These are phyloP conservation scores for Acropternis orthonyx DNA, from an alignment of 2,797 vertebrate species.

Conservation along the genomic window DNA sequence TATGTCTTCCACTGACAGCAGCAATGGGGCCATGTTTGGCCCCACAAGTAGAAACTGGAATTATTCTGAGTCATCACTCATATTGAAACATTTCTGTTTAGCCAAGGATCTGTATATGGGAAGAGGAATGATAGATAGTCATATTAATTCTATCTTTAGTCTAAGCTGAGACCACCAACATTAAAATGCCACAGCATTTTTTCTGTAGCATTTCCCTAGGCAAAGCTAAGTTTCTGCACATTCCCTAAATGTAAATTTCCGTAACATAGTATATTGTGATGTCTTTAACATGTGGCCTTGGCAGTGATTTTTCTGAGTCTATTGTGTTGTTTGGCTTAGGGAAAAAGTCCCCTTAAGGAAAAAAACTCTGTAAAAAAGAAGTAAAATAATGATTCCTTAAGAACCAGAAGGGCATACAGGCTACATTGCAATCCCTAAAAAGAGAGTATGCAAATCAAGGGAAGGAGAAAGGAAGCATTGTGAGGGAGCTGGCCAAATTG, in stretches of 20 bases:
- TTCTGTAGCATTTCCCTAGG: not conserved
- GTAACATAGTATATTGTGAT: not conserved
- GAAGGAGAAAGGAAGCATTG: not conserved
- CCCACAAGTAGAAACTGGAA: not conserved
- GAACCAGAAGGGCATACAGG: not conserved
- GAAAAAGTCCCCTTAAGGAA: not conserved
- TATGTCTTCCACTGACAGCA: not conserved
- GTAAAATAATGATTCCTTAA: not conserved
- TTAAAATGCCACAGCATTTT: not conserved
- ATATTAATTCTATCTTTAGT: not conserved
- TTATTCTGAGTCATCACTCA: not conserved
- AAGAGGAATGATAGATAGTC: not conserved
- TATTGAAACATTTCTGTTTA: not conserved
- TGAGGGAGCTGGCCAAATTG: not conserved
- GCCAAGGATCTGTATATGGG: not conserved
- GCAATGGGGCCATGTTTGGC: not conserved
- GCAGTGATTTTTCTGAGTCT: slow-evolving; percentile 11
- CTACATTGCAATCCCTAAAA: not conserved
- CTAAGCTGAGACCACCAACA: not conserved
- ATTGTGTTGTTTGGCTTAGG: not conserved
- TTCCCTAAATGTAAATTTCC: not conserved
- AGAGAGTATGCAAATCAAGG: slow-evolving; percentile 8
- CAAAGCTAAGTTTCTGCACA: not conserved
- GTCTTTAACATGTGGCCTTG: slow-evolving; percentile 22
- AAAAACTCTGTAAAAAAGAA: not conserved